Conservation (phyloP, 92 coral and sea anemone species). For the Hydrozoanthus gracilis region DNA sequence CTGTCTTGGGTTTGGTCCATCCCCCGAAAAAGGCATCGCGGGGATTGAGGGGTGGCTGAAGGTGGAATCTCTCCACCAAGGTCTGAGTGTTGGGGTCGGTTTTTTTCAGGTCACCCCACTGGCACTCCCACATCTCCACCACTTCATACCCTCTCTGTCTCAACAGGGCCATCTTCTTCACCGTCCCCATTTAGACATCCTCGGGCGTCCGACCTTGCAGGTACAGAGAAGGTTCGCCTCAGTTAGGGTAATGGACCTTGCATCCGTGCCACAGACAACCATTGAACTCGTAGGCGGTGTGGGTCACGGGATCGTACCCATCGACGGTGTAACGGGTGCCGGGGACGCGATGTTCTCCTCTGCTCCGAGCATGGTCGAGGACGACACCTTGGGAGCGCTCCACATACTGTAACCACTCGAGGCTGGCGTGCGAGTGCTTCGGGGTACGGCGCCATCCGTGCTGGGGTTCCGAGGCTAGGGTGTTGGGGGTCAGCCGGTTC, state of each 20-base stretch:
- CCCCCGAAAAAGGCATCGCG: not conserved
- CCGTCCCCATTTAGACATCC: too few relatives aligned
- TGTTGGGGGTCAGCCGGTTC: not conserved
- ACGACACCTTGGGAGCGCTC: not conserved
- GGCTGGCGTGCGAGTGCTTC: not conserved
- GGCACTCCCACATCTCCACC: too few relatives aligned
- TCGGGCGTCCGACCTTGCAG: not conserved
- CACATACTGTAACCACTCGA: not conserved
- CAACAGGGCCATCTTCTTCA: too few relatives aligned
- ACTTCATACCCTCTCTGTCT: too few relatives aligned
- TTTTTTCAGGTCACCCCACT: too few relatives aligned
- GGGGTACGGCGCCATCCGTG: not conserved
- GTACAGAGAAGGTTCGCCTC: not conserved
- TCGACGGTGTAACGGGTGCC: conserved; percentile 8
- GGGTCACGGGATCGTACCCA: not conserved
- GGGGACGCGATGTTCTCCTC: conserved; percentile 5
- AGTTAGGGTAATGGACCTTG: not conserved
- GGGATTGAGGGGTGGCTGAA: not conserved
- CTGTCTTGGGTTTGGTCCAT: not conserved
- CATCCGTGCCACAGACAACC: conserved; percentile 44
- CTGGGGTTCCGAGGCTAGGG: conserved; percentile 10
- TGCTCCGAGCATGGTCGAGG: conserved; percentile 5
- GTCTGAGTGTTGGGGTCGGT: not conserved
- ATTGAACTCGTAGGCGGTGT: conserved; percentile 29
- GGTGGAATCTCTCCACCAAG: not conserved